Base-by-base conservation (phyloP, 2,797 vertebrate genomes). In the Tapirus indicus region DNA sequence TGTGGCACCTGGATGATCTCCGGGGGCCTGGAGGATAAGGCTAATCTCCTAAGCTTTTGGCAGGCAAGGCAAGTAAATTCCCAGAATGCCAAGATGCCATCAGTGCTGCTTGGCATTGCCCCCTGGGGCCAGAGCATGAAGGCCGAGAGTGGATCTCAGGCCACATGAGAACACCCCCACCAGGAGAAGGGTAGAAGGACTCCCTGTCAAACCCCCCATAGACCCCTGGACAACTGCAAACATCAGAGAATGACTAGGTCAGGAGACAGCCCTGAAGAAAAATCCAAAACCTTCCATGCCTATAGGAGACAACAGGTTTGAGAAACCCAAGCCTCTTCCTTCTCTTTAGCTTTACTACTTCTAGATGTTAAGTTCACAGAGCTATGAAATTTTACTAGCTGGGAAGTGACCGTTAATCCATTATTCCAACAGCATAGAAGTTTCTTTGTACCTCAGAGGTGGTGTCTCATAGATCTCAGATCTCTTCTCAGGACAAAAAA, bases 31-130 rank as follows among this genome's bases (percentile, higher is more conserved):
- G 29, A 68, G 38, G 68, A 66, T 62, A 87, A 93, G 25, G 13
- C 10, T 56, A 18, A 83, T 92, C 93, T 88, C 66, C 38, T 84
- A 84, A 71, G 64, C 38, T 27, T 56, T 78, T 77, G 35, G n/a
- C 18, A 68, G 29, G 35, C 52, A 38, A 29, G 3, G 44, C 68
- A 91, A 38, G 72, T 44, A 87, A 77, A 96, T 93, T 96, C 86
- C 44, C 54, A 96, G 91, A 44, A 78, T 74, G 35, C 75, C 85
- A 64, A 66, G 87, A 54, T 92, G 75, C 58, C 88, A 83, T 12
- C 9, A 20, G 21, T 74, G 56, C 38, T 62, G 11, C 32, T 88
- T 78, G 44, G 20, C 49, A 80, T 77, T 88, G 35, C 7, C 9
- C 32, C 38, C 56, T 93, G 29, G 1, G 14, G 8, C 21, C 71